Base-by-base conservation (phyloP, 2,797 vertebrate genomes). In the Gymnoscopelus braueri region DNA sequence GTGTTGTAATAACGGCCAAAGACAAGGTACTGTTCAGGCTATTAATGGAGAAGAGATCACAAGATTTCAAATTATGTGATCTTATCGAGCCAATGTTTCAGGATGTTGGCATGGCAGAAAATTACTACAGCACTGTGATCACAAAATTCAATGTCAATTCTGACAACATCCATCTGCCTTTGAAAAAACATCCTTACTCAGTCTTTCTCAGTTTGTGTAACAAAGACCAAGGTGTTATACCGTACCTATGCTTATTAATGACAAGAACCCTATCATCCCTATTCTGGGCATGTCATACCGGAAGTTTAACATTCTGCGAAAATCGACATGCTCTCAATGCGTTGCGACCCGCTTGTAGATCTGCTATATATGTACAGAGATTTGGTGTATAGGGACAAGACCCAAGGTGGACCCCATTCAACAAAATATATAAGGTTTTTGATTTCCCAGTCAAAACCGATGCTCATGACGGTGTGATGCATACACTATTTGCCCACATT, bases 1-100 rank as follows among this genome's bases (percentile, higher is more conserved):
- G 14, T 60, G 60, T 53, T 69, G 53, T 67, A 74, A 80, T 84
- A 80, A 75, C 71, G 78, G 66, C 79, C 68, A 73, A 68, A 77
- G 66, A 51, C 44, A 63, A 52, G 60, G 67, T 77, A 66, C 69
- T 78, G 13, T 51, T 13, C n/a, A 14, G 35, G 48, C 64, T 51
- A 29, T 26, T 12, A 12, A 32, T 65, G 77, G 74, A 83, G 3
- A 75, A 70, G 58, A 29, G 19, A 69, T 58, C 48, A 59, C n/a
- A 56, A 32, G 44, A 57, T 76, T 54, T 63, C 26, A 65, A 63
- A 58, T 74, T 26, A 67, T 29, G 47, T 63, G 64, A 67, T 78
- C 49, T 35, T 50, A 50, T 68, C n/a, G 65, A 14, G 48, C 39
- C 7, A 35, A 5, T 23, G 24, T 14, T 57, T 74, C 60, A n/a